phyloP scores from a whole-genome alignment of 2,888 invertebrate species.

The Acrocera orbiculus region DNA sequence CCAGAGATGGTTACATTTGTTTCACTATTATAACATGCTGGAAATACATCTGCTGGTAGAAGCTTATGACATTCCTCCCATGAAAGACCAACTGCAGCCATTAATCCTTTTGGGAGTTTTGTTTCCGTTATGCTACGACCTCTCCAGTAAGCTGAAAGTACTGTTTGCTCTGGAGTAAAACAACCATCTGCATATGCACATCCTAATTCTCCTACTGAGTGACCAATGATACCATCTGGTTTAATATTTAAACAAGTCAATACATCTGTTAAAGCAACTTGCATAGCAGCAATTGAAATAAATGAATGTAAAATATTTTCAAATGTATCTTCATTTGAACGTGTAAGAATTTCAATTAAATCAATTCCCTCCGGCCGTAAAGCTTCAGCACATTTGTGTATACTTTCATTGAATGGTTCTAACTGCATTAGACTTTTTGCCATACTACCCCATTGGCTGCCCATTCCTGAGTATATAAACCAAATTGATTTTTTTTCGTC shows the following conservation, averaged over 20 bases:
- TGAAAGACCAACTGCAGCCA: slow-evolving; percentile 84
- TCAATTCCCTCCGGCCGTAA: slow-evolving; percentile 66
- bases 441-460: slow-evolving; percentile 96
- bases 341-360: slow-evolving; percentile 60
- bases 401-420: slow-evolving; percentile 61
- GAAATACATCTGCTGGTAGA: slow-evolving; percentile 60
- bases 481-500: slow-evolving; percentile 66
- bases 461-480: slow-evolving; percentile 97
- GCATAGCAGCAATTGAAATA: slow-evolving; percentile 86
- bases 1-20: slow-evolving; percentile 94
- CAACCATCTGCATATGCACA: slow-evolving; percentile 96
- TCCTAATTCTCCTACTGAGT: slow-evolving; percentile 53
- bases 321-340: slow-evolving; percentile 57
- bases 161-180: slow-evolving; percentile 84
- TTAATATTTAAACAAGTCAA: slow-evolving; percentile 54
- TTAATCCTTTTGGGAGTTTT: slow-evolving; percentile 53
- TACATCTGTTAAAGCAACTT: slow-evolving; percentile 88
- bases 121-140: slow-evolving; percentile 69
- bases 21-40: slow-evolving; percentile 87
- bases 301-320: slow-evolving; percentile 81
- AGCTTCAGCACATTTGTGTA: slow-evolving; percentile 56
- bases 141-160: slow-evolving; percentile 86
- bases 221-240: slow-evolving; percentile 91
- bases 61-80: slow-evolving; percentile 65
- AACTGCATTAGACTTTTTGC: slow-evolving; percentile 68